Percentiles rank a stretch among this genome's conserved stretches.
Evolutionary conservation across 2,113 vertebrate genomes (phyloP).

Genomic region (Halichoerus grypus): DNA sequence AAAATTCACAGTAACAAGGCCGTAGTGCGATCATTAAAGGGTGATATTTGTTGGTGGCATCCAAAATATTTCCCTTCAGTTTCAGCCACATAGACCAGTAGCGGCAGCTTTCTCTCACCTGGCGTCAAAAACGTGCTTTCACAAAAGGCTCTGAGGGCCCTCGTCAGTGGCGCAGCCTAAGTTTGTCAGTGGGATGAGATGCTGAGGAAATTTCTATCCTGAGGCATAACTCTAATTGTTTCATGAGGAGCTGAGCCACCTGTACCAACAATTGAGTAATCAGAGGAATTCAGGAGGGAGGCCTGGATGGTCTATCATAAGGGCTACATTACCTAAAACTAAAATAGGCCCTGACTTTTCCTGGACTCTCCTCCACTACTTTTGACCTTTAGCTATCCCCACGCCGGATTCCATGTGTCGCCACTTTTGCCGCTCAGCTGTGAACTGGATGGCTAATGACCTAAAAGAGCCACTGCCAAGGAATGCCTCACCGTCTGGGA

Average conservation of each 20-base stretch:
- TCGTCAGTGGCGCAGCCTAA: neutral
- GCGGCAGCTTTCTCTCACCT: neutral
- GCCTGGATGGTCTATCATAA: neutral
- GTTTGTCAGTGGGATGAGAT: neutral
- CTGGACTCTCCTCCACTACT: neutral
- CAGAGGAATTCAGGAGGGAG: neutral
- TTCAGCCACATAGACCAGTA: neutral
- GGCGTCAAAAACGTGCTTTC: neutral
- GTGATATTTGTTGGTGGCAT: neutral
- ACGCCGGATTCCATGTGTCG: neutral
- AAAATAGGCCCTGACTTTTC: slow-evolving; percentile 41
- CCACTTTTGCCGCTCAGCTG: slow-evolving; percentile 32
- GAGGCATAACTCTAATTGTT: neutral
- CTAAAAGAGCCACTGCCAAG: slow-evolving; percentile 32
- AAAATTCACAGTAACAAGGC: neutral
- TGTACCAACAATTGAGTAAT: neutral
- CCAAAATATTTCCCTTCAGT: slow-evolving; percentile 23
- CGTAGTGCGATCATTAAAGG: neutral
- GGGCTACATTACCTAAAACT: neutral
- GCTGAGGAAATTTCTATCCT: neutral
- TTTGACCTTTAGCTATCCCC: neutral
- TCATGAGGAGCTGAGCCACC: neutral
- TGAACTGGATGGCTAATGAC: slow-evolving; percentile 57
- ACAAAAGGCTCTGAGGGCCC: neutral
- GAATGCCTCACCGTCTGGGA: slow-evolving; percentile 32